Conservation (phyloP, 2,797 vertebrate species). For the Phrynocephalus vlangalii region DNA sequence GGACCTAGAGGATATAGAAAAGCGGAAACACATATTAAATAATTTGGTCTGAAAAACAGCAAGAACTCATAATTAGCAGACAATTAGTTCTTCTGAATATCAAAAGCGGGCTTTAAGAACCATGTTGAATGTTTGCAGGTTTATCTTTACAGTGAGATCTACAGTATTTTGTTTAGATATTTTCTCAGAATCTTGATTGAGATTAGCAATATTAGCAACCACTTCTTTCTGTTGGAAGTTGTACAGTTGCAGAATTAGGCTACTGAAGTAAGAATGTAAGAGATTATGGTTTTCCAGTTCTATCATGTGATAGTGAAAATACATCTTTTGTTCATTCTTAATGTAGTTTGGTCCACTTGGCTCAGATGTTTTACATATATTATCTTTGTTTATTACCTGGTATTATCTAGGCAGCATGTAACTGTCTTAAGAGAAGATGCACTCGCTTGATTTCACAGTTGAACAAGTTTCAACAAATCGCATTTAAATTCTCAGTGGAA, state of each 20-base stretch:
- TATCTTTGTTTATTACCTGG: not conserved
- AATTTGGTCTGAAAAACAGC: not conserved
- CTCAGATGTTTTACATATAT: not conserved
- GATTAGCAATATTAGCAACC: slow-evolving; percentile 46
- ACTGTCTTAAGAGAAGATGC: slow-evolving; percentile 64
- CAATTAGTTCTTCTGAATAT: not conserved
- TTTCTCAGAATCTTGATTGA: slow-evolving; percentile 59
- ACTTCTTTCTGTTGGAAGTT: slow-evolving; percentile 59
- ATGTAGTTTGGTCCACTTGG: slow-evolving; percentile 26
- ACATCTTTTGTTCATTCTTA: slow-evolving; percentile 69
- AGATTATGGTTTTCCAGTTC: slow-evolving; percentile 73
- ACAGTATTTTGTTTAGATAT: slow-evolving; percentile 65
- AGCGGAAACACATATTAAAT: not conserved
- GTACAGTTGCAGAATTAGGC: slow-evolving; percentile 67
- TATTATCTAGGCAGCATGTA: not conserved
- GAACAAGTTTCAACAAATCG: slow-evolving; percentile 60
- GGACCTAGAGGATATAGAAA: not conserved
- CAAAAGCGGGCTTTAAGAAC: slow-evolving; percentile 4
- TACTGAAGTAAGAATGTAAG: slow-evolving; percentile 65
- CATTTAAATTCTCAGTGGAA: slow-evolving; percentile 69
- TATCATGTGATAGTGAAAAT: slow-evolving; percentile 72
- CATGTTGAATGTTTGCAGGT: slow-evolving; percentile 32
- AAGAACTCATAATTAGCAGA: not conserved
- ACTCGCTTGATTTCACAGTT: slow-evolving; percentile 66
- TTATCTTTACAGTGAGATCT: slow-evolving; percentile 45